Base-by-base conservation (phyloP, 1,140 invertebrate genomes). In the Drosophila sucinea region DNA sequence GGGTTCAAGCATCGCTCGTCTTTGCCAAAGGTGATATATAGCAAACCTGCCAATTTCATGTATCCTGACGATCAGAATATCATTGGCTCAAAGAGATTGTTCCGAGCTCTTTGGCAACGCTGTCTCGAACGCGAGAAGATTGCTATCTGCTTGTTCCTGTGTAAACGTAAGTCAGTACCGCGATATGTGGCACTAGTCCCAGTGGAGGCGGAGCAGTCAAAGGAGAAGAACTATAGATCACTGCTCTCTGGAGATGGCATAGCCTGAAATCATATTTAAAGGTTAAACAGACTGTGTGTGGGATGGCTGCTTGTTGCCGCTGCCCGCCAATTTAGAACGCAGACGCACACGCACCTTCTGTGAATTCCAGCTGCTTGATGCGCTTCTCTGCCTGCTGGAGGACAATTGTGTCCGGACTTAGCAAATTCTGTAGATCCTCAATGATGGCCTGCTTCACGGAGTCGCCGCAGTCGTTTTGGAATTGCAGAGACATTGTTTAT, bases 191-290 rank as follows among this genome's bases (percentile, higher is more conserved):
- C 84, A 0, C 51, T 92, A 11, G 29, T 90, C 4, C 90, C 90
- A 0, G 79, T 90, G 1, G 60, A 77, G 41, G 76, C 67, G 0
- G 51, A 77, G 5, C 35, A 70, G 10, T 54, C 30, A 0, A 58
- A 75, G n/a, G 70, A 83, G 4, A 79, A 73, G 11, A 76, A 70
- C 47, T 81, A 81, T 63, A 73, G 69, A 2, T 77, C 83, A 1
- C 27, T 81, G 62, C 58, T 91, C 3, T 79, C 79, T 7, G 80
- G 81, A 2, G 91, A 92, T 80, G 91, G 91, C 96, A 94, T 95
- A 96, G 67, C 96, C 96, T 93, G 61, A 4, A 77, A 81, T 35
- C 11, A 1, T 8, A 44, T 27, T 3, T 0, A 27, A 51, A 27
- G 7, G 44, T 25, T 51, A 27, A 27, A n/a, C 2, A 3, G 1